Base-by-base conservation (phyloP, 2,113 vertebrate genomes). In the Vimba vimba region DNA sequence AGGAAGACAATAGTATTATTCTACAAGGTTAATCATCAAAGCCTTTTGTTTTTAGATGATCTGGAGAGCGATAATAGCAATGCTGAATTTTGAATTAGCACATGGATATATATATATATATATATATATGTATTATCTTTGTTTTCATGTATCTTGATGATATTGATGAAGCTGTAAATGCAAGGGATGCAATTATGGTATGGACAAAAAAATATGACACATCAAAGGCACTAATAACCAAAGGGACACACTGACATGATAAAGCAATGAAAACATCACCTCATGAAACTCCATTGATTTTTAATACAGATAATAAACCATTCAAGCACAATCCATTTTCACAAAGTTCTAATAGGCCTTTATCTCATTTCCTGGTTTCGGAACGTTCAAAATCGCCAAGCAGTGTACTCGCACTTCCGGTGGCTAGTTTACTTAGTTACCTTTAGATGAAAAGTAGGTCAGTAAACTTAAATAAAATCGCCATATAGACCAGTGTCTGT, bases 11-110 rank as follows among this genome's bases (percentile, higher is more conserved):
- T 45, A 23, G 62, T 64, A 60, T 59, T 9, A 9, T 30, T 71
- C 47, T 27, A 25, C 86, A 25, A 83, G 74, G 50, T 66, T 87
- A 84, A 87, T 33, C 71, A 68, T 33, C 81, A 59, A 62, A 57
- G 27, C 25, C 64, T 62, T 80, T 73, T 80, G 75, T 81, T 62
- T 84, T 71, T 75, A 25, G 23, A 75, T 25, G 71, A 15, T 75
- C 17, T 25, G 30, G 73, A 30, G 36, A 64, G 79, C 4, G 15
- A 62, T 77, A 55, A 79, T 60, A 43, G 17, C 68, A 21, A 13
- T 21, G 15, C 45, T 76, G 25, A 13, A 19, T 69, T 23, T 30
- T 59, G 25, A 82, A 60, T 43, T 23, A 25, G 21, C 12, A 27
- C 36, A 25, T 45, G 13, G 27, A 55, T 43, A 43, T 43, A 39